These are phyloP conservation scores for Callocephalon fimbriatum DNA, from an alignment of 2,113 vertebrate genomes.

Conservation along the genomic window DNA sequence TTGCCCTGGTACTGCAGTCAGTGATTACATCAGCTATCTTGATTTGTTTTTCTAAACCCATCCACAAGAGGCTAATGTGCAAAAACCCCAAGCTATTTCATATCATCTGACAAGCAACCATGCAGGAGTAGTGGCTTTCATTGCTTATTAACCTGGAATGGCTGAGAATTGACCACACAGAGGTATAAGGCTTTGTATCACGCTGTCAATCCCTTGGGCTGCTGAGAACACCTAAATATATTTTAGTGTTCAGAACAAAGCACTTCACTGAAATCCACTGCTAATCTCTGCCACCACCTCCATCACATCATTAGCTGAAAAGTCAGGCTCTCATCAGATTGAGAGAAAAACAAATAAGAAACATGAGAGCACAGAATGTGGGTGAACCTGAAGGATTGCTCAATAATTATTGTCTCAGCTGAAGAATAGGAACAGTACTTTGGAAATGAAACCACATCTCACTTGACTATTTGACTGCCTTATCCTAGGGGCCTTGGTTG, in stretches of 20 bases:
- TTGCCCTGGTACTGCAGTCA: neutral
- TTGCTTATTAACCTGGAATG: conserved; percentile 7
- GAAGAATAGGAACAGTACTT: neutral
- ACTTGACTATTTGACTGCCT: conserved; percentile 3
- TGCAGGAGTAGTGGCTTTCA: neutral
- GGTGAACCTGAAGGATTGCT: conserved; percentile 28
- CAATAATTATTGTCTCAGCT: neutral
- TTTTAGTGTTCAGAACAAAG: conserved; percentile 11
- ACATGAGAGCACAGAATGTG: neutral
- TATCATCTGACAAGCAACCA: neutral
- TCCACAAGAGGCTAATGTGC: neutral
- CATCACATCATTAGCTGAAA: conserved; percentile 28
- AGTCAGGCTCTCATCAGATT: neutral
- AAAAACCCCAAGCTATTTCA: neutral
- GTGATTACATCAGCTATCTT: neutral
- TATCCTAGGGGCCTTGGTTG: conserved; percentile 36
- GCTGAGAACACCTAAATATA: neutral
- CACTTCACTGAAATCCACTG: neutral
- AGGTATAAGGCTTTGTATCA: neutral
- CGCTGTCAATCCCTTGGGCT: neutral
- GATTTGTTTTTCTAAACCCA: neutral
- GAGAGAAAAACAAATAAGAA: conserved; percentile 6
- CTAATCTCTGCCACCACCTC: conserved; percentile 2
- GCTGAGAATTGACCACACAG: neutral
- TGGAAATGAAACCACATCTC: conserved; percentile 10